Conservation (phyloP, 2,888 invertebrate genomes). For the Sarcophaga subvicina region DNA sequence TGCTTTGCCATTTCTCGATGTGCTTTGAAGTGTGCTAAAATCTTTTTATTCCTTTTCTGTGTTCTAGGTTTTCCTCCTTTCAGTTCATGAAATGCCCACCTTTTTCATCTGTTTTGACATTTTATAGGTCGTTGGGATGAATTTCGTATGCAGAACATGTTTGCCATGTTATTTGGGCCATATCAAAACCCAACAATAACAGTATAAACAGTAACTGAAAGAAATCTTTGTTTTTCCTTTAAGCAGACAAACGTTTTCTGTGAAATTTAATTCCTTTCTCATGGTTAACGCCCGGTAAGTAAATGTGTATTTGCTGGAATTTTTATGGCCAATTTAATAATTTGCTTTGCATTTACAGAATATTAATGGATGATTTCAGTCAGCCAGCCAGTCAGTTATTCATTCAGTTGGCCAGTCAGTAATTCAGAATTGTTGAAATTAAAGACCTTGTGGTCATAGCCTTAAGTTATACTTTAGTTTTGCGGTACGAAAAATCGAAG, state of each 20-base stretch:
- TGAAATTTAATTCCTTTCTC: slow-evolving; percentile 34
- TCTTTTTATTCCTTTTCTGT: neutral
- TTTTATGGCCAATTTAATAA: slow-evolving; percentile 67
- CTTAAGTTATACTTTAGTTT: slow-evolving; percentile 29
- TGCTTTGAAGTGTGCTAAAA: neutral
- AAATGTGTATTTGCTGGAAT: slow-evolving; percentile 55
- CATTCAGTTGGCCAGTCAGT: neutral
- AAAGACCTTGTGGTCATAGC: slow-evolving; percentile 14
- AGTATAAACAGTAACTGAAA: neutral
- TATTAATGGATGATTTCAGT: slow-evolving; percentile 49
- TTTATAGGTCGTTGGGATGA: slow-evolving; percentile 43
- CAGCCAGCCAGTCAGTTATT: neutral
- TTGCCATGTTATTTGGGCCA: slow-evolving; percentile 60
- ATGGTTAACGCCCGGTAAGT: slow-evolving; percentile 16
- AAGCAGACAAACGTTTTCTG: slow-evolving; percentile 23
- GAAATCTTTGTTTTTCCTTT: slow-evolving; percentile 43
- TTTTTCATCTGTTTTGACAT: slow-evolving; percentile 21
- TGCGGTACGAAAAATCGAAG: too few species aligned
- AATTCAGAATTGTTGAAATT: neutral
- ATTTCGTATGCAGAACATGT: slow-evolving; percentile 67
- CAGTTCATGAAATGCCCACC: slow-evolving; percentile 29
- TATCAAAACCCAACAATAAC: slow-evolving; percentile 28
- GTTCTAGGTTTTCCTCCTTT: neutral
- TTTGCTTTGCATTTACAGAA: slow-evolving; percentile 54
- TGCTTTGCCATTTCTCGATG: neutral